A percentile compares a stretch with the other conserved stretches of the same genome.
phyloP scores from a whole-genome alignment of 2,888 invertebrate genomes.

The Rhingia rostrata region DNA sequence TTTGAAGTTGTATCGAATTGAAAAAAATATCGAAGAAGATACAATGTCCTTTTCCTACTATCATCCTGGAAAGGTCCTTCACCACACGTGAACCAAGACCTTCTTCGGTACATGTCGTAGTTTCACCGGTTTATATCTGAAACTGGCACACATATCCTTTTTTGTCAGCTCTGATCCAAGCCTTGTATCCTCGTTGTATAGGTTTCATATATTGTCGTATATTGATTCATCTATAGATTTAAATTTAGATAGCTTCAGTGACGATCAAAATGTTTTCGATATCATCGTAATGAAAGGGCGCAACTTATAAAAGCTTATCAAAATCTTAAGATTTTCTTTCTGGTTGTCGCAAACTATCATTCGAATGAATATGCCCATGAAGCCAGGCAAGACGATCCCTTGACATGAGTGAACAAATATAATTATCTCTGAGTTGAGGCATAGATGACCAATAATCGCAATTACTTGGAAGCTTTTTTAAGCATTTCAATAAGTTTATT shows the following conservation, averaged over 20 bases:
- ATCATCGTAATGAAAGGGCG: neutral
- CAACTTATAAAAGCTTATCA: constrained; percentile 19
- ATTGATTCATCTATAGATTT: neutral
- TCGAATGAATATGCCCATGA: constrained; percentile 14
- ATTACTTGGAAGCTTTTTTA: constrained; percentile 21
- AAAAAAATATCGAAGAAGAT: constrained; percentile 49
- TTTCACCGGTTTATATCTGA: constrained; percentile 79
- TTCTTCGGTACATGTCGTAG: constrained; percentile 78
- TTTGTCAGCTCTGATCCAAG: too few relatives aligned
- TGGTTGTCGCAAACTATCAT: constrained; percentile 18
- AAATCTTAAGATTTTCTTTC: neutral
- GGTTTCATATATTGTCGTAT: neutral
- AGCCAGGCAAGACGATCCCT: constrained; percentile 22
- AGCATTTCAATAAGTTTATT: constrained; percentile 8
- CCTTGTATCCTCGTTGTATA: too few relatives aligned
- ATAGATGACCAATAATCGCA: constrained; percentile 9
- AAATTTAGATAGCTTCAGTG: constrained; percentile 1
- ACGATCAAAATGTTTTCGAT: constrained; percentile 13
- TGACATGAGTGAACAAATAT: constrained; percentile 1
- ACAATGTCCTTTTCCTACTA: constrained; percentile 23
- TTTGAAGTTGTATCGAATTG: constrained; percentile 23
- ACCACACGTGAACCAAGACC: constrained; percentile 58
- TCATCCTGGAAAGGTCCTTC: constrained; percentile 21
- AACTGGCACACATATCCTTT: constrained; percentile 56
- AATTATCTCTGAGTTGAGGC: constrained; percentile 9